Conservation (phyloP, 1,140 invertebrate species). For the Schlechtendalia chinensis region DNA sequence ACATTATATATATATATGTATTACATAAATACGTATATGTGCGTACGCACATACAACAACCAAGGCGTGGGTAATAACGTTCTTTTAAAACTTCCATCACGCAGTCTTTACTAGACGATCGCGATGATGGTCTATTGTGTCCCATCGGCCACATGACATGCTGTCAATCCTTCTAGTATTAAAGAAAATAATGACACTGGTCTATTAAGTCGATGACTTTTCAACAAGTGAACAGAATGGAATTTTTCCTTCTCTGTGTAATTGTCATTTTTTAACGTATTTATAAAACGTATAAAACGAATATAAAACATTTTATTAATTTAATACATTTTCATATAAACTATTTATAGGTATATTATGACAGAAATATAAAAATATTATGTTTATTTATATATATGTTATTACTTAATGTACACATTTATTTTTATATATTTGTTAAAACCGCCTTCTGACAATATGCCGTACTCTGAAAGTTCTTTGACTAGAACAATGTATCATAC, state of each 20-base stretch:
- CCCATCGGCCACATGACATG: constrained; percentile 6
- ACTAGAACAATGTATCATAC: not conserved
- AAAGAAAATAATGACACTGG: constrained; percentile 4
- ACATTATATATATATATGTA: too few relatives aligned
- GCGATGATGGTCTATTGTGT: not conserved
- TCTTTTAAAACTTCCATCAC: not conserved
- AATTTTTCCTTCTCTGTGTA: not conserved
- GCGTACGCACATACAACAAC: not conserved
- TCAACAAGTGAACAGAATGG: not conserved
- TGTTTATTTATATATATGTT: too few relatives aligned
- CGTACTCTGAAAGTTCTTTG: not conserved
- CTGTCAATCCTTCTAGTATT: not conserved
- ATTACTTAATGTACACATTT: too few relatives aligned
- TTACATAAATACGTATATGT: too few relatives aligned
- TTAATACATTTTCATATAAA: too few relatives aligned
- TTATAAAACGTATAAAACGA: too few relatives aligned
- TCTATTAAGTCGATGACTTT: not conserved
- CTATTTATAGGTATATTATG: too few relatives aligned
- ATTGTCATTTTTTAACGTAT: too few relatives aligned
- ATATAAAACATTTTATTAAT: too few relatives aligned
- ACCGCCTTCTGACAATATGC: too few relatives aligned
- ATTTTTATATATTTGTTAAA: too few relatives aligned
- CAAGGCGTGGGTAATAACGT: not conserved
- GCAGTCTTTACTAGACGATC: not conserved
- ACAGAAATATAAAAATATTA: too few relatives aligned